Conservation (phyloP, 2,888 invertebrate genomes). For the Microplitis manilae region DNA sequence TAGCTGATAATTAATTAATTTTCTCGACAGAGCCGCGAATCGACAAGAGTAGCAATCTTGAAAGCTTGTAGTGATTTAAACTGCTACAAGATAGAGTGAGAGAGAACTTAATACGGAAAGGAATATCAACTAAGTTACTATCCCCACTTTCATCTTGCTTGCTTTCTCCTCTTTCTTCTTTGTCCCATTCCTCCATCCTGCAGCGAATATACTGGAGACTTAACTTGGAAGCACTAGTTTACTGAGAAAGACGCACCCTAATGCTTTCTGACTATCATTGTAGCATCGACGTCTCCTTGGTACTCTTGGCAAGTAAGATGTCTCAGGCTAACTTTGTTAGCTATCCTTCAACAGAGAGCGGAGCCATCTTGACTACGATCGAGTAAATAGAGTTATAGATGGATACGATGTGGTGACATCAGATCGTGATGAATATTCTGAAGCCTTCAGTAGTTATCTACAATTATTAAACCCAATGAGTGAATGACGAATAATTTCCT, state of each 20-base stretch:
- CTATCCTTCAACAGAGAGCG: constrained; percentile 55
- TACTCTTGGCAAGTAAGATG: constrained; percentile 61
- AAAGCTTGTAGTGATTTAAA: background rate
- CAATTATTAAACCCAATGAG: constrained; percentile 59
- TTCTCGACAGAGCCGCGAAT: constrained; percentile 65
- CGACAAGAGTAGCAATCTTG: constrained; percentile 36
- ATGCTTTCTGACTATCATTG: constrained; percentile 28
- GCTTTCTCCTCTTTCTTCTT: background rate
- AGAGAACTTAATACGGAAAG: background rate
- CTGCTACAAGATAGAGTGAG: background rate
- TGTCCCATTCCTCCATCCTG: background rate
- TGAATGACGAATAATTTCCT: background rate
- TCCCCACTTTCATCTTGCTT: background rate
- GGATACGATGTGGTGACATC: constrained; percentile 58
- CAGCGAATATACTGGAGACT: background rate
- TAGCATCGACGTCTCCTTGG: constrained; percentile 45
- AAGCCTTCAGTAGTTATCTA: constrained; percentile 64
- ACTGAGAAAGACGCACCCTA: constrained; percentile 9
- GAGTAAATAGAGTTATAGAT: constrained; percentile 59
- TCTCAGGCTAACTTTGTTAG: constrained; percentile 68
- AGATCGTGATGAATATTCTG: constrained; percentile 58
- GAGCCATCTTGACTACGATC: constrained; percentile 68
- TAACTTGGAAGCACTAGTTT: constrained; percentile 2
- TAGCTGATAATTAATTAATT: constrained; percentile 70
- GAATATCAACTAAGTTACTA: background rate